Base-by-base conservation (phyloP, 1,140 invertebrate genomes). In the Teleogryllus occipitalis region DNA sequence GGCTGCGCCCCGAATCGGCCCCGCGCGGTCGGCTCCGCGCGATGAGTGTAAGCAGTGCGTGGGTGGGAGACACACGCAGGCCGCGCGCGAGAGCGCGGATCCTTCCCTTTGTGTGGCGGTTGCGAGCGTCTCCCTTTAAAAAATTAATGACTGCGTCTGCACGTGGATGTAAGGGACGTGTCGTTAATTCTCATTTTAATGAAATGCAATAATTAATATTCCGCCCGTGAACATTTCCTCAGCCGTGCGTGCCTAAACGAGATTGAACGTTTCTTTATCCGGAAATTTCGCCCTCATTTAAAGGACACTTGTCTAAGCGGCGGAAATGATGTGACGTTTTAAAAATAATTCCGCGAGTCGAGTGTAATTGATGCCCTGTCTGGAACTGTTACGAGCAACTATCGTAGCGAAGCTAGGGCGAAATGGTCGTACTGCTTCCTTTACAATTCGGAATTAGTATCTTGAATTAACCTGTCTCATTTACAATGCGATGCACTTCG, bases 151-250 rank as follows among this genome's bases (percentile, higher is more conserved):
- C 54, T 65, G 54, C 54, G 54, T 65, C 54, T 10, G 54, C 18
- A 18, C 54, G 10, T 65, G 54, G 18, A 65, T 65, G 54, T 65
- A 65, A 65, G 54, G 54, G 54, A 65, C 54, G 54, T 65, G 54
- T 65, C 54, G 54, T 65, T 65, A 65, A 65, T 65, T 65, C 54
- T 65, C 54, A 65, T 65, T 65, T 65, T 65, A 65, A 65, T 65
- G 54, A 65, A 65, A 65, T 65, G 54, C 54, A 65, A 65, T 65
- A 65, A 65, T 65, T 65, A 65, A 65, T 65, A 65, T 65, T 65
- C 54, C 7, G 10, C 54, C 18, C 54, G 10, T 10, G 54, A 14
- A 65, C 54, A 18, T 65, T 65, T 65, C 54, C 54, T 65, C 54
- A 65, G 18, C 54, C 54, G 18, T 65, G 54, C 54, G 54, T 65